phyloP scores from a whole-genome alignment of 2,797 vertebrate genomes.

The Micropoecilia bifurca region DNA sequence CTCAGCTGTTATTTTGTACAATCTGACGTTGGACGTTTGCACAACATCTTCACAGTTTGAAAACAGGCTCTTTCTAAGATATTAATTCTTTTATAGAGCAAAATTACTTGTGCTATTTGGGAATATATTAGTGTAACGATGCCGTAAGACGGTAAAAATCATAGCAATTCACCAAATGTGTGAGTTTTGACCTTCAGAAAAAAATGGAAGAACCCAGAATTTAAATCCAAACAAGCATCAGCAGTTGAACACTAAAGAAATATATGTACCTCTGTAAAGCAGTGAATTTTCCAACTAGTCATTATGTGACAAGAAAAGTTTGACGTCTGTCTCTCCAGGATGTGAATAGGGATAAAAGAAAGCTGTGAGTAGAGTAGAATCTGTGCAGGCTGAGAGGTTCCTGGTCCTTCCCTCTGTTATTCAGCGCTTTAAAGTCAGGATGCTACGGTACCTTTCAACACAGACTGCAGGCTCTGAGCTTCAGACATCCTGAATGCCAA shows the following conservation, averaged over 20 bases:
- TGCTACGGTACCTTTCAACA: conserved; percentile 46
- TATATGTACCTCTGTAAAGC: not conserved
- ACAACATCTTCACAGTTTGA: not conserved
- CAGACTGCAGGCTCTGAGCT: conserved; percentile 28
- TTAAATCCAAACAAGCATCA: not conserved
- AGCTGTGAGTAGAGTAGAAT: not conserved
- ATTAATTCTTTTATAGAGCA: not conserved
- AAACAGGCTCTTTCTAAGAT: not conserved
- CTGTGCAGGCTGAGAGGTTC: conserved; percentile 18
- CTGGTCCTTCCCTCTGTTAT: conserved; percentile 48
- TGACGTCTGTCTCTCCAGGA: not conserved
- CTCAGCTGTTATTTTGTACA: not conserved
- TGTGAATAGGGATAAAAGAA: conserved; percentile 23
- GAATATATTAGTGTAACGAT: not conserved
- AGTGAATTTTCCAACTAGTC: not conserved
- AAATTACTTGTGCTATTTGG: not conserved
- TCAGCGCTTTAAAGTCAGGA: conserved; percentile 53
- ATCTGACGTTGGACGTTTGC: not conserved
- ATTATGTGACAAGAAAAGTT: not conserved
- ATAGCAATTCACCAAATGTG: not conserved
- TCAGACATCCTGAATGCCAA: conserved; percentile 42
- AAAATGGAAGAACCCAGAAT: not conserved
- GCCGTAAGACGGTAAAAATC: not conserved
- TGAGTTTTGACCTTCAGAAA: not conserved
- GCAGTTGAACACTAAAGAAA: not conserved